phyloP scores from a whole-genome alignment of 2,113 vertebrate species.

The Cochlearius cochlearius region DNA sequence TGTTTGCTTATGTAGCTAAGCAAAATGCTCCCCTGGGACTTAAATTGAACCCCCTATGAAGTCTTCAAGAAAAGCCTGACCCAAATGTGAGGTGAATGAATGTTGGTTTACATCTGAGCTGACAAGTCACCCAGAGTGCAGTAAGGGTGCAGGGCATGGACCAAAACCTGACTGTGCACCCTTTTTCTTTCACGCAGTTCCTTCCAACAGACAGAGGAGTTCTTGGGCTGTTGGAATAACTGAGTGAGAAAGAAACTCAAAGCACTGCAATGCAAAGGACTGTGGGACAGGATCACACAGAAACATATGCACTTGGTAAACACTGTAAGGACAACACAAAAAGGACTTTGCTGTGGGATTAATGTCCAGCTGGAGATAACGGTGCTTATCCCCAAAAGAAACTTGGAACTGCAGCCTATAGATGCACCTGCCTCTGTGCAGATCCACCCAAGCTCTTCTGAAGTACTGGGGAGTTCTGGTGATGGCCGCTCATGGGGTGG shows the following conservation, averaged over 20 bases:
- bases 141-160: not conserved
- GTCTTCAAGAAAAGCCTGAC: not conserved
- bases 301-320: not conserved
- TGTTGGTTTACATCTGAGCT: not conserved
- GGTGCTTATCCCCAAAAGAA: not conserved
- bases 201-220: not conserved
- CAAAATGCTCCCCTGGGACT: not conserved
- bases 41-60: fast-evolving
- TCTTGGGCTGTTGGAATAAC: not conserved
- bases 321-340: not conserved
- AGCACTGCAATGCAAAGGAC: not conserved
- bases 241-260: not conserved
- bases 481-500: not conserved
- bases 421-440: not conserved
- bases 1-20: not conserved
- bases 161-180: not conserved
- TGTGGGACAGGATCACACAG: not conserved
- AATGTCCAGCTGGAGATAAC: not conserved
- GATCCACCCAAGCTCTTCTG: not conserved
- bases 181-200: not conserved
- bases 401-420: fast-evolving
- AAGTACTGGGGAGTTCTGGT: not conserved
- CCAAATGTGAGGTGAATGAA: not conserved
- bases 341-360: not conserved
- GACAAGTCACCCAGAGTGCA: not conserved